Base-by-base conservation (phyloP, 2,888 invertebrate genomes). In the Platycnemis pennipes region DNA sequence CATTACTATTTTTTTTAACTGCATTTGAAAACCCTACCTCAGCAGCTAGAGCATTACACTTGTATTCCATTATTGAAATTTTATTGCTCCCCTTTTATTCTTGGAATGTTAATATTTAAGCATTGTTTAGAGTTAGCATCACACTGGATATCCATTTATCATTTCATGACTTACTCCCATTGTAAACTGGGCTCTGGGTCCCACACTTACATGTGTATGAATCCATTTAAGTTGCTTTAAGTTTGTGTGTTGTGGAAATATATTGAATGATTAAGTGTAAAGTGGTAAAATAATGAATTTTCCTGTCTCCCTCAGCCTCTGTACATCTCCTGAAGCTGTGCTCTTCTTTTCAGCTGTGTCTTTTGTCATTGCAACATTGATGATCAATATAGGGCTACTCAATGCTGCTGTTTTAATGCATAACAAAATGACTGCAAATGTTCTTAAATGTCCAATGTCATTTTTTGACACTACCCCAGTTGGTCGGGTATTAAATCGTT, bases 391-490 rank as follows among this genome's bases (percentile, higher is more conserved):
- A 91, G 91, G 91, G 56, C 31, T 91, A 44, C 95, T 96, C 94
- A 95, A 95, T 53, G 96, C 96, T 22, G 95, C 95, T 0, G 94
- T 94, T 22, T 63, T 95, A 42, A 95, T 96, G 11, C 96, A 96
- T 94, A 49, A 94, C 16, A 94, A 95, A n/a, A 95, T 96, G 95
- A 95, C 96, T 53, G 63, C 86, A 16, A 96, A 96, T 94, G 95
- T 96, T 69, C 95, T 96, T 44, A 94, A 95, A 94, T 95, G 95
- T 56, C 98, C 98, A 94, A 97, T 98, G 97, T 97, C 97, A 96
- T 97, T 98, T 97, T 98, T 98, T 97, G 98, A 98, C 96, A 98
- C 97, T 95, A 98, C 98, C 94, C 98, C 98, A 88, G 95, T 97
- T 95, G 98, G 98, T 96, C 97, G 98, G 95, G 97, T 98, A 95